Percentiles rank a stretch among this genome's conserved stretches.
Evolutionary conservation across 2,888 invertebrate species (phyloP).

Genomic region (Dinocampus coccinellae): DNA sequence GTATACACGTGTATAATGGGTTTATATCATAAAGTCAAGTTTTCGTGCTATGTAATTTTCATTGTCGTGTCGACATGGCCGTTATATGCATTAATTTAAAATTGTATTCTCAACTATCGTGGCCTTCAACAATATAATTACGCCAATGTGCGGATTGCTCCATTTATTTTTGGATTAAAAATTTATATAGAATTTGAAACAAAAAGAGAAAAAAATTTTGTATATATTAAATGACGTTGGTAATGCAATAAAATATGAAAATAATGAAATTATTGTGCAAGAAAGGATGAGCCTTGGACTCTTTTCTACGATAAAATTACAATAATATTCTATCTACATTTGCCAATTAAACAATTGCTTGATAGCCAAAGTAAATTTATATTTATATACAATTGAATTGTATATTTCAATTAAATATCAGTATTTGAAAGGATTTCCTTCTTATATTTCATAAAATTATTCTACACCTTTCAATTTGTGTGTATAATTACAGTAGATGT

Average conservation of each 20-base stretch:
- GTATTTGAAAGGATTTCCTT: not conserved
- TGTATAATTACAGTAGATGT: not conserved
- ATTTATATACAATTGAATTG: not conserved
- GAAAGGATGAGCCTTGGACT: conserved; percentile 35
- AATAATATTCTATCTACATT: not conserved
- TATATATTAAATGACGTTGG: not conserved
- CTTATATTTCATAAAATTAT: too few species aligned
- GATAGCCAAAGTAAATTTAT: not conserved
- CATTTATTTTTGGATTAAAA: not conserved
- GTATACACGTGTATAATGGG: not conserved
- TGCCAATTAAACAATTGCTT: not conserved
- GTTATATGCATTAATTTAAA: not conserved
- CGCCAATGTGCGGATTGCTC: not conserved
- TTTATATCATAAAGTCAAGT: not conserved
- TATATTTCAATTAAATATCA: not conserved
- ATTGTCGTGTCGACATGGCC: conserved; percentile 1
- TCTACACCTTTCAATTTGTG: not conserved
- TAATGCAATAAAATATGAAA: not conserved
- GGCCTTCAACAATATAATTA: conserved; percentile 1
- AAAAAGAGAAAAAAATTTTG: conserved; percentile 3
- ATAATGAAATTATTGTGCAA: conserved; percentile 22
- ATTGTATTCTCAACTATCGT: not conserved
- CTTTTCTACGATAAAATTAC: conserved; percentile 32
- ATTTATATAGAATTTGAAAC: not conserved
- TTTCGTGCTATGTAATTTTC: conserved; percentile 1